Conservation (phyloP, 2,888 invertebrate species). For the Bugula neritina region DNA sequence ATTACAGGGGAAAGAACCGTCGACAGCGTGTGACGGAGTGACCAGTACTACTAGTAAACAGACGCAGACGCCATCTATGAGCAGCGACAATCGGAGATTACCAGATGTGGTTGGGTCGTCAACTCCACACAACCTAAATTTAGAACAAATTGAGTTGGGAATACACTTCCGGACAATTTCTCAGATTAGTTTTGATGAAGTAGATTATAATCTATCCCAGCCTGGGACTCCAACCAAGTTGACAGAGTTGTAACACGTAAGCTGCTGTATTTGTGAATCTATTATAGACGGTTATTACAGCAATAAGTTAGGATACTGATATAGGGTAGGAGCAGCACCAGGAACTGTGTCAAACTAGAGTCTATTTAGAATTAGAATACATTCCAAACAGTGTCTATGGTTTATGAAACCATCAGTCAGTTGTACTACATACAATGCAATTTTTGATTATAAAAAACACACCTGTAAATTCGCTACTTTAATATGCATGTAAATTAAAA, state of each 20-base stretch:
- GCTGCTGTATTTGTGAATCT: too few relatives aligned
- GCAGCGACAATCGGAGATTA: not conserved
- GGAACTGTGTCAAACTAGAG: too few relatives aligned
- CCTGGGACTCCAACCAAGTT: slow-evolving; percentile 22
- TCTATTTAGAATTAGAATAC: too few relatives aligned
- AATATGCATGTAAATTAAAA: too few relatives aligned
- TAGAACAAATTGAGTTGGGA: not conserved
- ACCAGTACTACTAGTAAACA: not conserved
- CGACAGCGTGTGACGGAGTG: not conserved
- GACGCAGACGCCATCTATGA: not conserved
- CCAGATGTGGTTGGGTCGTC: slow-evolving; percentile 18
- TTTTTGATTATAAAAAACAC: too few relatives aligned
- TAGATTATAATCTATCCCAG: not conserved
- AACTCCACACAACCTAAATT: not conserved
- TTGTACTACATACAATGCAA: too few relatives aligned
- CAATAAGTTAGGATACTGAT: too few relatives aligned
- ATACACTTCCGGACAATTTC: not conserved
- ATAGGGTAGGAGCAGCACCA: too few relatives aligned
- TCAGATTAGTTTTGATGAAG: slow-evolving; percentile 15
- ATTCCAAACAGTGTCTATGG: too few relatives aligned
- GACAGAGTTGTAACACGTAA: slow-evolving; percentile 4
- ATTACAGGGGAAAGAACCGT: not conserved
- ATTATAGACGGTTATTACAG: too few relatives aligned
- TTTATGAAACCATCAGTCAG: too few relatives aligned
- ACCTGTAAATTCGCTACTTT: too few relatives aligned